Evolutionary conservation across 2,797 vertebrate genomes (phyloP).

Genomic region (Mus minutoides): DNA sequence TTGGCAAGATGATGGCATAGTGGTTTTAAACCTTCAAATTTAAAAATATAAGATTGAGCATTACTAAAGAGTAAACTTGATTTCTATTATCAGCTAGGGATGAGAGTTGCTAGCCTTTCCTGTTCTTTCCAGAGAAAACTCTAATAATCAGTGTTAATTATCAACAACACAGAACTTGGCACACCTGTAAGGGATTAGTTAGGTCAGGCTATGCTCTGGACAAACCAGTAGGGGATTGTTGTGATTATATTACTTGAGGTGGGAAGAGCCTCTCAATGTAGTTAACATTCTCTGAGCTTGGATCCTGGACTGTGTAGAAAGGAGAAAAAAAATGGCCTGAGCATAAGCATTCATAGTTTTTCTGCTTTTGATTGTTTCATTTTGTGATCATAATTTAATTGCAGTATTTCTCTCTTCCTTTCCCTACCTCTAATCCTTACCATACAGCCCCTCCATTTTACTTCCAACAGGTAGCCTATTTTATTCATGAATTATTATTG

Average conservation of each 20-base stretch:
- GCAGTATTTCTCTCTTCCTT: neutral
- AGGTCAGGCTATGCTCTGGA: neutral
- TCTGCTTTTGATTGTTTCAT: neutral
- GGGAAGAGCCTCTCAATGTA: neutral
- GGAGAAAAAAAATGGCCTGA: neutral
- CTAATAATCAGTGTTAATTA: neutral
- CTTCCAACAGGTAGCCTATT: neutral
- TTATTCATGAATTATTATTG: neutral
- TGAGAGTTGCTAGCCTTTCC: neutral
- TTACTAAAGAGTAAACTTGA: neutral
- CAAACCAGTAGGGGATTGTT: too few species aligned
- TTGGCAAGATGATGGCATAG: neutral
- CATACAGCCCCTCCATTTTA: neutral
- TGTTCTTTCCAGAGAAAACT: neutral
- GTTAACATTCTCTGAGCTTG: neutral
- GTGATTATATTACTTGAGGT: neutral
- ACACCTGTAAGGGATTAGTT: neutral
- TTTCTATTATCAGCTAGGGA: accelerated
- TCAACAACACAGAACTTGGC: neutral
- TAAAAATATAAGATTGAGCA: neutral
- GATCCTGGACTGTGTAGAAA: neutral
- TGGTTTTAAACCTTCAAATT: neutral
- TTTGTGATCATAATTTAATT: neutral
- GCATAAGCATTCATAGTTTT: too few species aligned
- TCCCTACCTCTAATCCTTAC: neutral